Evolutionary conservation across 2,113 vertebrate species (phyloP), one percentile per base, ranked within the genome.

Genomic region (cattle (Bos taurus)): DNA sequence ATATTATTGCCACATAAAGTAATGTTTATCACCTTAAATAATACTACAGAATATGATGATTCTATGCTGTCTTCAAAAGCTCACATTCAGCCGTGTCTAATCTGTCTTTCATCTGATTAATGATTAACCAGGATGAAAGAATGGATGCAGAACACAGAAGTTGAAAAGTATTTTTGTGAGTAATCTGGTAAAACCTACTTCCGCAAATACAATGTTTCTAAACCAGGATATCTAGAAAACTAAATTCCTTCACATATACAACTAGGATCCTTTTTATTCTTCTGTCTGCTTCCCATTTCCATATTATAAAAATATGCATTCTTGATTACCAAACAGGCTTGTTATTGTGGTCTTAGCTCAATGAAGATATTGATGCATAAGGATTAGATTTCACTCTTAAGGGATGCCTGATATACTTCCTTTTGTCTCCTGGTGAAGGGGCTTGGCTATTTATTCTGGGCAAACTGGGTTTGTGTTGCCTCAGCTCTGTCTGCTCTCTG

Each of bases 401-500:
- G 96, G 14, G 1, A 13, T 96, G 67, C 62, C 30, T 93, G 54
- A 46, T 88, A 46, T 0, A 36, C 2, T 30, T 14, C 57, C 40
- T 36, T 46, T 71, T 95, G 88, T 89, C 74, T 83, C 92, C 94
- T 48, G 10, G 83, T 13, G 48, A 77, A 98, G 85, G 17, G 60
- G 6, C 57, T 97, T 92, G 74, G 17, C 62, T 96, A 86, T 95
- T 96, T 95, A 86, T 64, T 60, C 80, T 15, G 10, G 67, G 74
- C 54, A 10, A 96, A 91, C 92, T n/a, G 91, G 57, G 15, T 43
- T 96, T 8, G 6, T 95, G 57, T 81, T 77, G 50, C 80, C 94
- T 60, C 26, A 59, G 9, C 13, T 19, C 90, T 60, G 57, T 7
- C 30, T 81, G 23, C 26, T 40, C 56, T 97, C 67, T 80, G 33